Base-by-base conservation (phyloP, 2,888 invertebrate species). In the Acholoe squamosa region DNA sequence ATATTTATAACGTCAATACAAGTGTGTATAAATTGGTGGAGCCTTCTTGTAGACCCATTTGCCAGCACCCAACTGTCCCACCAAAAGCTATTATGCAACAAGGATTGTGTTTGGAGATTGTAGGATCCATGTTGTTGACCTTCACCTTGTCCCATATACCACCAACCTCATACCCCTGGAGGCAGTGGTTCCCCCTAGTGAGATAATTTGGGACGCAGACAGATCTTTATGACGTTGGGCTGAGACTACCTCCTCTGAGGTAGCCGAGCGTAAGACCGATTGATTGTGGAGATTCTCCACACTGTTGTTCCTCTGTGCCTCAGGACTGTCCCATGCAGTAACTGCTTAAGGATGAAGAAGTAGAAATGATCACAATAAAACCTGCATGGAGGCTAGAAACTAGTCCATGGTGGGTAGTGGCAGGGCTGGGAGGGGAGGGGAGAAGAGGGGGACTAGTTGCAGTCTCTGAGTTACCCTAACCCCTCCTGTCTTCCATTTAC, bases 91-190 rank as follows among this genome's bases (percentile, higher is more conserved):
- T n/a, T 61, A 61, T 25, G 22, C 76, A 28, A 76, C 28, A 28
- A 28, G 16, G 76, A 76, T 16, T 76, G 22, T 7, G 76, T 31
- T 76, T 31, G 31, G 28, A 76, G 76, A 76, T 5, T 76, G 25
- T 25, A 76, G 25, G 76, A 28, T 25, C 76, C 25, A 14, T 76
- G n/a, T 14, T 3, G 31, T 80, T 33, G 80, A 80, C 43, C 80
- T 33, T 80, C 5, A 80, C 80, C 80, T 80, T 80, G 80, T 33
- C 80, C 80, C n/a, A 80, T n/a, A 80, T 80, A 28, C 28, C 16
- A 76, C 25, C 22, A 25, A 10, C 43, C 43, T 14, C n/a, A 7
- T 12, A 3, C n/a, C 61, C 61, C 61, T 19, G 61, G 61, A 61
- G 61, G 61, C 3, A 7, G 61, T 7, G 61, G 1, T 14, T 61